Evolutionary conservation across 2,888 invertebrate genomes (phyloP), one percentile per base, ranked within the genome.

Genomic region (Eupsilia transversa): DNA sequence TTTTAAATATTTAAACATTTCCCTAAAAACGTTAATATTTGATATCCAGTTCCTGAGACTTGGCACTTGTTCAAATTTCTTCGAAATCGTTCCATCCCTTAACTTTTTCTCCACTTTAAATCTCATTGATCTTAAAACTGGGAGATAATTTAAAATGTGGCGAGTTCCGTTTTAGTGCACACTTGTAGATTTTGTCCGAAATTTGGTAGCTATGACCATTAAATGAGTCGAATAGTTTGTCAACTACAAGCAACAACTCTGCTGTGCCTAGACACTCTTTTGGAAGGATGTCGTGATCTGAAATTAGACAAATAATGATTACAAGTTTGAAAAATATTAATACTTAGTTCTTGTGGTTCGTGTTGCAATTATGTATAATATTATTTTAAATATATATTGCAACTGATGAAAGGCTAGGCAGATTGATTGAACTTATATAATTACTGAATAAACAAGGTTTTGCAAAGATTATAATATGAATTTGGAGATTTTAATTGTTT

Each of bases 1-100:
- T 27, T 49, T 59, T 64, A 69, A 57, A 30, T 69, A 49, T 30
- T 46, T 57, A 46, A 59, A 59, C 33, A 23, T 12, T 59, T 35
- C 59, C 6, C 35, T 56, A 14, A 10, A 49, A 3, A 56, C 43
- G 17, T 72, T 64, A 56, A 72, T 72, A 59, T 66, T 76, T 20
- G 59, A 33, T 10, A 76, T 57, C 64, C 72, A 72, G 38, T 59
- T 67, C 41, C 10, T 64, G 27, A 76, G 57, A 60, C 46, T 61
- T 46, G 56, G 52, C 17, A 61, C 46, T 35, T 74, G 61, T 66
- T 52, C n/a, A 38, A 52, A 52, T 66, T 54, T 54, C 14, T 14
- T 54, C 54, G 27, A 14, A 54, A 27, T 54, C 12, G 54, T 27
- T 54, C 14, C 27, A 6, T 27, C 54, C 6, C 14, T 12, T 54